phyloP scores from a whole-genome alignment of 2,888 invertebrate genomes.

The Petrophora chlorosata region DNA sequence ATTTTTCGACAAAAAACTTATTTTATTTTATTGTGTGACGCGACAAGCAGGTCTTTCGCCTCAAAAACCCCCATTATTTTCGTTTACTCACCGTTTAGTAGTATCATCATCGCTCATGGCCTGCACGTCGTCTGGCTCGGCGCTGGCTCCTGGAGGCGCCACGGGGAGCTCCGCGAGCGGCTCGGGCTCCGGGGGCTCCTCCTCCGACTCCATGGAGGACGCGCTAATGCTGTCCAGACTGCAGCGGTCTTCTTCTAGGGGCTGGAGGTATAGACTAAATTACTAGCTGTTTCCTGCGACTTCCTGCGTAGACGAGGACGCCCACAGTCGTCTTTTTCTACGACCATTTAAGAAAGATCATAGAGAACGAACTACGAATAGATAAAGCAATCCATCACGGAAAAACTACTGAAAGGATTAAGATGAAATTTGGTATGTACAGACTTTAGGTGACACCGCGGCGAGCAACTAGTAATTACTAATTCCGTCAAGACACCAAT shows the following conservation, averaged over 20 bases:
- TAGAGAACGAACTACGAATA: no score
- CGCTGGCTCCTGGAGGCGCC: background rate
- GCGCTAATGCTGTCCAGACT: constrained; percentile 73
- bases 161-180: constrained; percentile 13
- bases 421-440: no score
- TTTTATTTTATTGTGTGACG: no score
- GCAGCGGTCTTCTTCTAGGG: constrained; percentile 66
- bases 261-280: constrained; percentile 41
- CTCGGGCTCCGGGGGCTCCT: constrained; percentile 58
- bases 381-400: no score
- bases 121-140: constrained; percentile 14
- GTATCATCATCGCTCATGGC: constrained; percentile 57
- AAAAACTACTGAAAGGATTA: no score
- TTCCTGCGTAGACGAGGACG: background rate
- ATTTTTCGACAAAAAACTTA: no score
- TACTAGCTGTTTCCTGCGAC: background rate
- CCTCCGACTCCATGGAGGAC: constrained; percentile 72
- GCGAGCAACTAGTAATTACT: no score
- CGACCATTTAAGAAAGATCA: no score
- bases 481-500: no score
- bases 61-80: background rate
- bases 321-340: no score
- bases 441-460: no score
- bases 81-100: constrained; percentile 49
- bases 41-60: no score